Evolutionary conservation across 2,113 vertebrate species (phyloP).

Genomic region (Festucalex cinctus): DNA sequence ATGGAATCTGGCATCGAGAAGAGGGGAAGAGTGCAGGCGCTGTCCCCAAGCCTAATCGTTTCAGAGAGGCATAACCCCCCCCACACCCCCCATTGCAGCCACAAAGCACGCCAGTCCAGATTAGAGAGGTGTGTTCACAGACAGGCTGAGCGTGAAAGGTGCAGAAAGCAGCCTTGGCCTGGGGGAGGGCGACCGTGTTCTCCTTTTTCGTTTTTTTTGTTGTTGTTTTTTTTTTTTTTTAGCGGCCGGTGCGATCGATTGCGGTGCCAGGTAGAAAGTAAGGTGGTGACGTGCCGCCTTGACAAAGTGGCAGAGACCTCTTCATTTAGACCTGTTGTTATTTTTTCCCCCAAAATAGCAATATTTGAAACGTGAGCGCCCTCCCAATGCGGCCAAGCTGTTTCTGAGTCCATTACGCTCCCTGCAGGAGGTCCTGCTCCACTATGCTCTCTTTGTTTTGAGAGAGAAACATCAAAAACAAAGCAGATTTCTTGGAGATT

Average conservation of each 20-base stretch:
- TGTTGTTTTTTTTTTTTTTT: constrained; percentile 8
- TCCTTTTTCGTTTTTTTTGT: constrained; percentile 28
- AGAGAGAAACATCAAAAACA: constrained; percentile 20
- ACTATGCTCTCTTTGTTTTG: constrained; percentile 2
- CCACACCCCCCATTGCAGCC: constrained; percentile 54
- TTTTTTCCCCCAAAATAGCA: constrained; percentile 13
- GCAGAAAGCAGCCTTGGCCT: constrained; percentile 38
- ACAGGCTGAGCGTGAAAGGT: constrained; percentile 52
- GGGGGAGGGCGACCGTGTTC: constrained; percentile 13
- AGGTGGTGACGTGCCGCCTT: constrained; percentile 28
- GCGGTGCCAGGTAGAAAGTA: constrained; percentile 39
- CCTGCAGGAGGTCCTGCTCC: constrained; percentile 13
- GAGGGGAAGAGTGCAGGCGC: constrained; percentile 63
- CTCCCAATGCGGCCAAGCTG: constrained; percentile 7
- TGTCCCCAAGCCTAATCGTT: constrained; percentile 68
- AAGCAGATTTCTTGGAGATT: background rate
- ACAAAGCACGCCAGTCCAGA: constrained; percentile 61
- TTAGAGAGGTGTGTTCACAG: constrained; percentile 56
- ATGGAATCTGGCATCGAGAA: constrained; percentile 69
- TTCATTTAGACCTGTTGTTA: constrained; percentile 44
- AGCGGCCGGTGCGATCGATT: constrained; percentile 48
- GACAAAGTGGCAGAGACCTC: constrained; percentile 36
- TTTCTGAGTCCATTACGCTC: constrained; percentile 26
- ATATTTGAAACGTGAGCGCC: constrained; percentile 33
- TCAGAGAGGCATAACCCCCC: constrained; percentile 65